Evolutionary conservation across 2,113 vertebrate species (phyloP), one percentile per base, ranked within the genome.

Genomic region (Salvator merianae): DNA sequence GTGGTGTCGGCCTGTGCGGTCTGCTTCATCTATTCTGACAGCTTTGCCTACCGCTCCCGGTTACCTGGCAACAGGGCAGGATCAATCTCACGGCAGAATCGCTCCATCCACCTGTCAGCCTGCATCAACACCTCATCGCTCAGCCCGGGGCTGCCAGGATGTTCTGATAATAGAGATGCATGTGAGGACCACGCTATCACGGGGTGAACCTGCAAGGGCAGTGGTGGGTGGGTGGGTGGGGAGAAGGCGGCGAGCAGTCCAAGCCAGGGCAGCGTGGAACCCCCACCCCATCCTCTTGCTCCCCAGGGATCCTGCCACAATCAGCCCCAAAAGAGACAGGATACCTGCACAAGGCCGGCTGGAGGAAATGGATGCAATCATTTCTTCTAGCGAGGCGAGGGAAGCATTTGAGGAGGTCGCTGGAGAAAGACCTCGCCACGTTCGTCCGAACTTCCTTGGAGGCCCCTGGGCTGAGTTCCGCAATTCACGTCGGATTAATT

Each of bases 51-150:
- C 55, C 12, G 3, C 22, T 71, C 55, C 59, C 7, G 18, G 83
- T 85, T 85, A 72, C 74, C 18, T 36, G 55, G 85, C 80, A 66
- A 82, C 85, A 1, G 55, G 75, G 69, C 1, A 8, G 68, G 85
- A 78, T 86, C 80, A 82, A 73, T 82, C 55, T 72, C 83, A 62
- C 4, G 20, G 76, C 83, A 73, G 77, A 18, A n/a, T 24, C 32
- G 32, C 28, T 86, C 68, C 75, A 82, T 86, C 74, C 74, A 78
- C 53, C 80, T 86, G 80, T 86, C 80, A 86, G 73, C 66, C 85
- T 82, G 26, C 38, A 77, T 86, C 75, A 83, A 73, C 68, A 66
- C 74, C 69, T 78, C 80, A 83, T 73, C 76, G 80, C 68, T 86
- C 80, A 86, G 53, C 74, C 77, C 18, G 38, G 77, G 70, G 34